Evolutionary conservation across 1,140 invertebrate species (phyloP).

Genomic region (Meteorus sp.): DNA sequence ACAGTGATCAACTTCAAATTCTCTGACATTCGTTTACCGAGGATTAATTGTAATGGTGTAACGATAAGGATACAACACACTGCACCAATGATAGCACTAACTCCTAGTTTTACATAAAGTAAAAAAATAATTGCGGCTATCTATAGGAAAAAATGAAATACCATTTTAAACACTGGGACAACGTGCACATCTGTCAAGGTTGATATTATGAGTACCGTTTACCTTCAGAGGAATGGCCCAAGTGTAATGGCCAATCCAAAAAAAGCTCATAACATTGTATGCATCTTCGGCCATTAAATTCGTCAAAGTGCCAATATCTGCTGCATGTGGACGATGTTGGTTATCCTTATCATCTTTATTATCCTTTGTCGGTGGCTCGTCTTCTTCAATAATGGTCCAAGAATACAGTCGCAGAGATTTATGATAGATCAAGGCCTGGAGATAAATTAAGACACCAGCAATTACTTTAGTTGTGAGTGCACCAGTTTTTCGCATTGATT

Average conservation of each 20-base stretch:
- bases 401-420: conserved; percentile 53
- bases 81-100: conserved; percentile 77
- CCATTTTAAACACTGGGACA: background rate
- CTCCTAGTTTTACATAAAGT: conserved; percentile 75
- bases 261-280: conserved; percentile 80
- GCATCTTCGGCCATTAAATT: conserved; percentile 84
- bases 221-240: conserved; percentile 88
- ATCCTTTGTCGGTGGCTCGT: conserved; percentile 47
- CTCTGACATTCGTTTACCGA: conserved; percentile 72
- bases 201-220: background rate
- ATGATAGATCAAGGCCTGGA: conserved; percentile 69
- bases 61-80: conserved; percentile 69
- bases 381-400: conserved; percentile 42
- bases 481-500: background rate
- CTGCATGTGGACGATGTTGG: conserved; percentile 41
- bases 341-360: conserved; percentile 55
- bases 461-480: conserved; percentile 9
- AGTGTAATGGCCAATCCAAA: conserved; percentile 82
- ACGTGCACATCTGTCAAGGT: background rate
- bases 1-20: conserved; percentile 72
- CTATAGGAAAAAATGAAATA: conserved; percentile 57
- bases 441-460: conserved; percentile 8
- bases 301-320: conserved; percentile 71
- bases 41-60: conserved; percentile 72
- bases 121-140: conserved; percentile 72